Percentiles rank a stretch among this genome's conserved stretches.
These are phyloP conservation scores for Thymallus thymallus DNA, from an alignment of 2,113 vertebrate species.

Conservation along the genomic window DNA sequence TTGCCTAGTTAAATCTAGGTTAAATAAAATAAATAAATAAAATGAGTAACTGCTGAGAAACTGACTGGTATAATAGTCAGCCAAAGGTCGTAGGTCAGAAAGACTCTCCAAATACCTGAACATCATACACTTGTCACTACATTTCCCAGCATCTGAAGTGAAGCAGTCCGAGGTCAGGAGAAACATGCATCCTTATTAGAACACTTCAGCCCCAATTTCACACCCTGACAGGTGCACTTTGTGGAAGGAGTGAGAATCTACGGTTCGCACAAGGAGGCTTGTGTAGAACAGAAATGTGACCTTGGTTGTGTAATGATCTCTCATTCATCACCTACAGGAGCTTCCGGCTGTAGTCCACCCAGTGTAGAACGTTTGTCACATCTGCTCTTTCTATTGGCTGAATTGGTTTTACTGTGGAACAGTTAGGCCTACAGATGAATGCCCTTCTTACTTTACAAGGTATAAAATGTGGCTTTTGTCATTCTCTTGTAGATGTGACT, in stretches of 20 bases:
- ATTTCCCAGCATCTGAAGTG: too few species aligned
- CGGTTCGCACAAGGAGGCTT: not conserved
- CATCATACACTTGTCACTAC: too few species aligned
- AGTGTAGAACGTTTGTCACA: not conserved
- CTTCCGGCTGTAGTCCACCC: not conserved
- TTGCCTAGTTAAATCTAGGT: too few species aligned
- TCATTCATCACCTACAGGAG: constrained; percentile 19
- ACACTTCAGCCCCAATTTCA: constrained; percentile 4
- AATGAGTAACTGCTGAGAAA: too few species aligned
- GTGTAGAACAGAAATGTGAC: constrained; percentile 15
- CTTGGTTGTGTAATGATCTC: constrained; percentile 12
- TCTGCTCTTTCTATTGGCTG: constrained; percentile 24
- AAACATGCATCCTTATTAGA: constrained; percentile 18
- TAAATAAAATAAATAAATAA: too few species aligned
- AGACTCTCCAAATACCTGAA: too few species aligned
- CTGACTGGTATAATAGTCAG: too few species aligned
- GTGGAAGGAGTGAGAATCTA: constrained; percentile 4
- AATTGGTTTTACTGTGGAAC: not conserved
- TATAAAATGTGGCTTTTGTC: not conserved
- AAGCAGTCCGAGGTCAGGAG: too few species aligned
- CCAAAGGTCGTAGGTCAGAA: too few species aligned
- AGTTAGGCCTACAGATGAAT: too few species aligned
- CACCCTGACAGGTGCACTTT: constrained; percentile 19
- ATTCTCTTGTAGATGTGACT: not conserved
- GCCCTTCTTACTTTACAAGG: too few species aligned